Percentiles rank a stretch among this genome's conserved stretches.
Evolutionary conservation across 2,113 vertebrate species (phyloP).

Genomic region (Hydrochoerus hydrochaeris): DNA sequence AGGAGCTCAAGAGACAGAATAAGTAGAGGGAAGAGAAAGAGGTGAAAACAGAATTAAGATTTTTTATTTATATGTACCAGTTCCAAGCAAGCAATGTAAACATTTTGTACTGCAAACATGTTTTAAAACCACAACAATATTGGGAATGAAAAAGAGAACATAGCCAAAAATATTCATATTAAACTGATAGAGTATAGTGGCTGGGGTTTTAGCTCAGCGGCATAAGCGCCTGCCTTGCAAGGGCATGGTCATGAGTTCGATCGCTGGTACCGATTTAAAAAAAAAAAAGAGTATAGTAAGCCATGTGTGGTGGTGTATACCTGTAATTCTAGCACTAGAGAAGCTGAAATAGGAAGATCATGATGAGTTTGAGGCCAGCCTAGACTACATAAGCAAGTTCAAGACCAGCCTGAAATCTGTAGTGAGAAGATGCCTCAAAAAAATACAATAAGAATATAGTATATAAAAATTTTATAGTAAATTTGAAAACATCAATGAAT

Average conservation of each 20-base stretch:
- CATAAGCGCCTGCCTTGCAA: too few relatives aligned
- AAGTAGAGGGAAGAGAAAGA: not conserved
- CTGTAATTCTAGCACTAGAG: too few relatives aligned
- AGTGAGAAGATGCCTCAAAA: too few relatives aligned
- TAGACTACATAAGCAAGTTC: too few relatives aligned
- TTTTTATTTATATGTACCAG: not conserved
- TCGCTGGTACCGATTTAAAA: too few relatives aligned
- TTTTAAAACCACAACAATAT: not conserved
- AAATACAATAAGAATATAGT: not conserved
- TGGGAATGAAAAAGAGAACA: not conserved
- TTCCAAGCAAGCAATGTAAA: not conserved
- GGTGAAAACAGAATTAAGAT: not conserved
- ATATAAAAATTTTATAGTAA: conserved; percentile 22
- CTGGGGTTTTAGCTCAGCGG: too few relatives aligned
- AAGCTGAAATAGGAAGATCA: too few relatives aligned
- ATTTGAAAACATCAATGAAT: conserved; percentile 9
- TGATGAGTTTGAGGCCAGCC: too few relatives aligned
- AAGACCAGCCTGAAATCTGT: too few relatives aligned
- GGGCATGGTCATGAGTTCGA: too few relatives aligned
- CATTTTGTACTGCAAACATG: not conserved
- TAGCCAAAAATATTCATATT: not conserved
- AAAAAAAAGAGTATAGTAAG: not conserved
- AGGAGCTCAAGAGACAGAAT: not conserved
- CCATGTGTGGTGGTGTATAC: too few relatives aligned
- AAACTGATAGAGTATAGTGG: not conserved